Conservation (phyloP, 2,888 invertebrate genomes). For the Octodonta nipae region DNA sequence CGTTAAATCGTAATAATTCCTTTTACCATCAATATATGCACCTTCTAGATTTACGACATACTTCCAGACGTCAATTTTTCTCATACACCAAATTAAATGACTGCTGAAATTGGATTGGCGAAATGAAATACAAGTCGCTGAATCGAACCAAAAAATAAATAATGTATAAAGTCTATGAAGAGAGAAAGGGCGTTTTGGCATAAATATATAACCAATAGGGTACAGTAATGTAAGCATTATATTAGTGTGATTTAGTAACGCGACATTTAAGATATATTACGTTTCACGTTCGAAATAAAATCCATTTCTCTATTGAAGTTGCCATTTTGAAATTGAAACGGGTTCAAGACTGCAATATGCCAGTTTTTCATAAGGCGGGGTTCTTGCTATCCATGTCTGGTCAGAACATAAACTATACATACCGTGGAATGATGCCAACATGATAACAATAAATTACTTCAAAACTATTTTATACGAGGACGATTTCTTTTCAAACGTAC, state of each 20-base stretch:
- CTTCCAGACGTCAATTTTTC: neutral
- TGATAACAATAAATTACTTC: constrained; percentile 22
- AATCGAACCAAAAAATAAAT: neutral
- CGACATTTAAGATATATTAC: constrained; percentile 22
- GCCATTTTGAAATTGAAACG: constrained; percentile 30
- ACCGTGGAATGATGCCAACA: constrained; percentile 26
- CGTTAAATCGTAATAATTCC: no score
- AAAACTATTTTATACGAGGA: constrained; percentile 12
- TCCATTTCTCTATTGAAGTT: constrained; percentile 24
- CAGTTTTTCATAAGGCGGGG: constrained; percentile 27
- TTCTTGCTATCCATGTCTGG: constrained; percentile 22
- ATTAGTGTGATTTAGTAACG: constrained; percentile 26
- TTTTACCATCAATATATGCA: no score
- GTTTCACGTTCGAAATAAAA: constrained; percentile 21
- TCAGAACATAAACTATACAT: constrained; percentile 24
- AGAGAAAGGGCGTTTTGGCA: constrained; percentile 12
- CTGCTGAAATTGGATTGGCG: constrained; percentile 2
- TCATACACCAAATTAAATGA: neutral
- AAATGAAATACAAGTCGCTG: constrained; percentile 1
- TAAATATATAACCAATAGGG: constrained; percentile 18
- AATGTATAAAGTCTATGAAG: constrained; percentile 2
- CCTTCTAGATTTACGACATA: neutral
- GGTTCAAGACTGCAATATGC: constrained; percentile 25
- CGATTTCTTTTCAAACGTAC: no score
- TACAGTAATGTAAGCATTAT: constrained; percentile 27